phyloP scores from a whole-genome alignment of 2,888 invertebrate genomes.

The Trichogramma evanescens region DNA sequence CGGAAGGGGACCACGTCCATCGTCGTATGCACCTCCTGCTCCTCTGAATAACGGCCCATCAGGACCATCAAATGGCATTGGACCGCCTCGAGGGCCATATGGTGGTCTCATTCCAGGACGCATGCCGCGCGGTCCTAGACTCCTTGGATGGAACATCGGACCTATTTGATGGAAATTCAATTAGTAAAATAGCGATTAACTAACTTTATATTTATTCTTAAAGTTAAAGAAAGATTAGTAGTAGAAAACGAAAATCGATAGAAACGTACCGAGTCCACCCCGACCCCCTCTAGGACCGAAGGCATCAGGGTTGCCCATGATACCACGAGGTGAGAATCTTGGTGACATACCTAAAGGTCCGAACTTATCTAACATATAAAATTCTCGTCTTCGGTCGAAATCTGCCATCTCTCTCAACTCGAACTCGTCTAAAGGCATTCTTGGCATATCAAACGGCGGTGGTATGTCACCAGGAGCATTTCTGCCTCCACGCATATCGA shows the following conservation, averaged over 20 bases:
- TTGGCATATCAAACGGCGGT: slow-evolving; percentile 35
- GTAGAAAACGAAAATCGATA: background rate
- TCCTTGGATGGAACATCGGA: slow-evolving; percentile 45
- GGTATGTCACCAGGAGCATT: background rate
- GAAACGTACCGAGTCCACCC: slow-evolving; percentile 37
- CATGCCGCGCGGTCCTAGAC: slow-evolving; percentile 44
- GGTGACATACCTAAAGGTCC: slow-evolving; percentile 37
- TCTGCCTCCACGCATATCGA: slow-evolving; percentile 28
- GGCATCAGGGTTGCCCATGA: slow-evolving; percentile 43
- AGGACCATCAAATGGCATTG: slow-evolving; percentile 24
- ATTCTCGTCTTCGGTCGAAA: slow-evolving; percentile 36
- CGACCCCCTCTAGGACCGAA: slow-evolving; percentile 41
- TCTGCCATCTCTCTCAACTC: slow-evolving; percentile 28
- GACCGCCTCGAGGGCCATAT: slow-evolving; percentile 32
- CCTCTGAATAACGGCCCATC: slow-evolving; percentile 12
- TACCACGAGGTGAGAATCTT: slow-evolving; percentile 33
- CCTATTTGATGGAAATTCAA: slow-evolving; percentile 26
- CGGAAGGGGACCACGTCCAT: slow-evolving; percentile 23
- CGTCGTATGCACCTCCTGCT: slow-evolving; percentile 10
- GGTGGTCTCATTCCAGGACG: slow-evolving; percentile 41
- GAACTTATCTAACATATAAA: slow-evolving; percentile 32
- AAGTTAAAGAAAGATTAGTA: background rate
- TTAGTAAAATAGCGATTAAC: background rate
- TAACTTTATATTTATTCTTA: background rate
- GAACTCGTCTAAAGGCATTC: slow-evolving; percentile 34